phyloP scores from a whole-genome alignment of 2,888 invertebrate genomes.

The Leptopilina myrica region DNA sequence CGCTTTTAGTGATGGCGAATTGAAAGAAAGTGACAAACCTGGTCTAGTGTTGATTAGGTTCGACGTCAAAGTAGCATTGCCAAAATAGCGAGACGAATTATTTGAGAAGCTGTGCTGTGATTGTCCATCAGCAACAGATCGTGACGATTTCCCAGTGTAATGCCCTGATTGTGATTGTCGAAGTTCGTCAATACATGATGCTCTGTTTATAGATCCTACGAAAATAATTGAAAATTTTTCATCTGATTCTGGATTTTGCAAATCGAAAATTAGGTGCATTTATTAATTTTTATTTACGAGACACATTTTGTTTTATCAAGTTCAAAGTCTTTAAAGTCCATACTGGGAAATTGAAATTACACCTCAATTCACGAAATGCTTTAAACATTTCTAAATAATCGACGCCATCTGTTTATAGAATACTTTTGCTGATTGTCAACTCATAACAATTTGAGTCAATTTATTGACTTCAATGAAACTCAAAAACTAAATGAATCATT shows the following conservation, averaged over 20 bases:
- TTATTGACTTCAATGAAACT: no score
- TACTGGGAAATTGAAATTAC: no score
- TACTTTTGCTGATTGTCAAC: no score
- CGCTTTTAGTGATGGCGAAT: neutral
- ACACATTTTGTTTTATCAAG: no score
- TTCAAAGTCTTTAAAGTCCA: no score
- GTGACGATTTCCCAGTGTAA: slow-evolving; percentile 81
- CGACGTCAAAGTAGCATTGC: slow-evolving; percentile 82
- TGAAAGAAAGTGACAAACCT: slow-evolving; percentile 74
- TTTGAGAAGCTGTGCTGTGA: slow-evolving; percentile 91
- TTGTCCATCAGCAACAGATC: slow-evolving; percentile 87
- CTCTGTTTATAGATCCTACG: slow-evolving; percentile 74
- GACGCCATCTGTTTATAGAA: no score
- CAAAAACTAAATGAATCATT: no score
- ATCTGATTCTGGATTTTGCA: neutral
- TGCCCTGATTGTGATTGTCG: slow-evolving; percentile 83
- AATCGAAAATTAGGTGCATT: no score
- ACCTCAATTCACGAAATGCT: no score
- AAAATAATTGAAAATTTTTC: slow-evolving; percentile 10
- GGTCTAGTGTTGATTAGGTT: slow-evolving; percentile 87
- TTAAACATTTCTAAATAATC: no score
- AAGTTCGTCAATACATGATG: slow-evolving; percentile 83
- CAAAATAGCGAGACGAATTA: slow-evolving; percentile 82
- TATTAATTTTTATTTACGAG: no score
- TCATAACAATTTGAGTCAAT: no score